These are phyloP conservation scores for Tauraco erythrolophus DNA, from an alignment of 2,113 vertebrate species.

Conservation along the genomic window DNA sequence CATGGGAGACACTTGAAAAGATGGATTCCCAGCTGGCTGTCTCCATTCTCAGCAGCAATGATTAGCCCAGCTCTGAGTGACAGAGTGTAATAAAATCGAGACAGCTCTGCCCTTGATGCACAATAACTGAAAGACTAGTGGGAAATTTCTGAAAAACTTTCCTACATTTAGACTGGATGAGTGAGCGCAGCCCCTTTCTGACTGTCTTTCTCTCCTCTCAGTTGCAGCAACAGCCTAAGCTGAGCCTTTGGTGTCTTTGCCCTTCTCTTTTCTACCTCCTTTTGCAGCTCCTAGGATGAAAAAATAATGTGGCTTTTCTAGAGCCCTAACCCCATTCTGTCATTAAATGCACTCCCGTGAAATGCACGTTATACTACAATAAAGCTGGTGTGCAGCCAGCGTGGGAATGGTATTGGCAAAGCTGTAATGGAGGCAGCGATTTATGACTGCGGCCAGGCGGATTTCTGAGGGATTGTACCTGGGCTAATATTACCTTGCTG, in stretches of 20 bases:
- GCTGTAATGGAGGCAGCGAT: constrained; percentile 79
- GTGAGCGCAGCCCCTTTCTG: not conserved
- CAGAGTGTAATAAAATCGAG: constrained; percentile 40
- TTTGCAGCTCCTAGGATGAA: constrained; percentile 42
- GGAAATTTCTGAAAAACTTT: constrained; percentile 3
- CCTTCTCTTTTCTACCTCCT: not conserved
- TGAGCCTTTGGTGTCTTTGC: not conserved
- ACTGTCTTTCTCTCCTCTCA: not conserved
- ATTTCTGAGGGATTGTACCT: constrained; percentile 64
- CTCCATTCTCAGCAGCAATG: constrained; percentile 12
- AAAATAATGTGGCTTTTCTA: constrained; percentile 67
- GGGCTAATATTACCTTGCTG: constrained; percentile 69
- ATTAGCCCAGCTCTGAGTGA: constrained; percentile 38
- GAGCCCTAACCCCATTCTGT: constrained; percentile 87
- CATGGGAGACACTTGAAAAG: not conserved
- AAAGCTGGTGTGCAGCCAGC: constrained; percentile 80
- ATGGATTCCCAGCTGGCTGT: not conserved
- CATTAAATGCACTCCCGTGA: constrained; percentile 73
- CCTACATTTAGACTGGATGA: not conserved
- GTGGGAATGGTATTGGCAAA: constrained; percentile 79
- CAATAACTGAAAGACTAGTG: not conserved
- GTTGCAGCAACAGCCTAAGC: not conserved
- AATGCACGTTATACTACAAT: constrained; percentile 76
- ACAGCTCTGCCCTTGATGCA: constrained; percentile 36
- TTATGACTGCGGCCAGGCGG: constrained; percentile 74